Evolutionary conservation across 2,113 vertebrate genomes (phyloP).

Genomic region (Daphoenositta chrysoptera): DNA sequence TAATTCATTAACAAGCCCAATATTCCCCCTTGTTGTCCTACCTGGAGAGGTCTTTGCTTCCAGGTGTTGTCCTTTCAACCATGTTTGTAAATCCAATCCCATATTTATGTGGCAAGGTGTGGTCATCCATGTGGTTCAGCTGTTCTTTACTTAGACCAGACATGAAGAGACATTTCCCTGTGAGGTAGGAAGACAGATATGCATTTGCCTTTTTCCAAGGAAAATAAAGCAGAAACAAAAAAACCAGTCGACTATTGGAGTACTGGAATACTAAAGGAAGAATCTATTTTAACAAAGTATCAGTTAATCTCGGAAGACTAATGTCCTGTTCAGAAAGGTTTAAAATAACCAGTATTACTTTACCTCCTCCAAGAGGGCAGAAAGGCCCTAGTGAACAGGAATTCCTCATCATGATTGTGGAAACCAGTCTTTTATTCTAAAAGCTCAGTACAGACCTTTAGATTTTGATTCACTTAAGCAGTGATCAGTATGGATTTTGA

Average conservation of each 20-base stretch:
- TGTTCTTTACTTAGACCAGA: conserved; percentile 93
- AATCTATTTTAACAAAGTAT: neutral
- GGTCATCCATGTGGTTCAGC: conserved; percentile 90
- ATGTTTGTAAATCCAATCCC: conserved; percentile 98
- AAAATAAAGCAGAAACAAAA: neutral
- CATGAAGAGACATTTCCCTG: conserved; percentile 98
- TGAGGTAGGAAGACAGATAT: neutral
- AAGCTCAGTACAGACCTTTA: neutral
- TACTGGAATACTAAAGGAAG: neutral
- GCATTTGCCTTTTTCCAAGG: neutral
- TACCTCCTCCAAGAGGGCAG: neutral
- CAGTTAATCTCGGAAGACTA: neutral
- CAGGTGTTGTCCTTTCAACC: conserved; percentile 94
- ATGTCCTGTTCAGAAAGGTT: neutral
- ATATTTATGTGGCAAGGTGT: conserved; percentile 87
- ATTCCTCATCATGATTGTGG: neutral
- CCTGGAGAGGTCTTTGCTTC: conserved; percentile 97
- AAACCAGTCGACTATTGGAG: accelerated
- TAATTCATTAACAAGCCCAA: neutral
- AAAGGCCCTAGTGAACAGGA: neutral
- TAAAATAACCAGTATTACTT: neutral
- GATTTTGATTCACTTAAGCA: neutral
- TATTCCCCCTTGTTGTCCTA: conserved; percentile 5
- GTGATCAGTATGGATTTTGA: neutral
- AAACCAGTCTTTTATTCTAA: neutral